phyloP scores from a whole-genome alignment of 1,140 invertebrate species.

The Gonioctena quinquepunctata region DNA sequence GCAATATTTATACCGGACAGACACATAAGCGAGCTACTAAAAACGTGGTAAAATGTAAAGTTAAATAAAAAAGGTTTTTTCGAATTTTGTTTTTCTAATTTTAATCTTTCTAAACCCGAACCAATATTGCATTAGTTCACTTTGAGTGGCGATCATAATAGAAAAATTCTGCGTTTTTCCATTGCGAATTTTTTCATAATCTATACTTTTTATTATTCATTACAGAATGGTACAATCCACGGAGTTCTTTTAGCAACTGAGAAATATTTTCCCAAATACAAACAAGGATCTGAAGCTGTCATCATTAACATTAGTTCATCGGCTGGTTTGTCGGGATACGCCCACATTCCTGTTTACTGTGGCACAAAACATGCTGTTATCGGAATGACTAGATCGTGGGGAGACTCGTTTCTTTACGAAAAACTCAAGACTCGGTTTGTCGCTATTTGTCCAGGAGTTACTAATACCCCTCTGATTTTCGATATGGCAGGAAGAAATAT shows the following conservation, averaged over 20 bases:
- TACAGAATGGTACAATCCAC: constrained; percentile 40
- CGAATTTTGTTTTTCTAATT: too few species aligned
- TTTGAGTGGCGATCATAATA: too few species aligned
- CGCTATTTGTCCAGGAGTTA: constrained; percentile 51
- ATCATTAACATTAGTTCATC: constrained; percentile 45
- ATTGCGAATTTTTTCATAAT: too few species aligned
- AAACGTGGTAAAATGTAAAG: too few species aligned
- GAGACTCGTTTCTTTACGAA: constrained; percentile 28
- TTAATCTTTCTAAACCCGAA: too few species aligned
- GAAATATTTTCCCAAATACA: constrained; percentile 43
- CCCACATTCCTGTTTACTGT: constrained; percentile 35
- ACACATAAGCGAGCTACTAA: too few species aligned
- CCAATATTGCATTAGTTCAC: too few species aligned
- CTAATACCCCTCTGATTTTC: constrained; percentile 35
- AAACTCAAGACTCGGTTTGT: constrained; percentile 47
- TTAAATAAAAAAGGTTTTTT: too few species aligned
- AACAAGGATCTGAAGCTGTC: constrained; percentile 39
- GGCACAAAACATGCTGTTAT: constrained; percentile 42
- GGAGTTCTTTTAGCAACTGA: constrained; percentile 41
- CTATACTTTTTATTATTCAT: too few species aligned
- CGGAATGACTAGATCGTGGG: constrained; percentile 36
- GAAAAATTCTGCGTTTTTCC: too few species aligned
- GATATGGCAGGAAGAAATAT: constrained; percentile 22
- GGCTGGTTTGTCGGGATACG: constrained; percentile 26
- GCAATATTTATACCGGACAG: too few species aligned